These are phyloP conservation scores for Xiphophorus birchmanni DNA, from an alignment of 2,797 vertebrate species.

Conservation along the genomic window DNA sequence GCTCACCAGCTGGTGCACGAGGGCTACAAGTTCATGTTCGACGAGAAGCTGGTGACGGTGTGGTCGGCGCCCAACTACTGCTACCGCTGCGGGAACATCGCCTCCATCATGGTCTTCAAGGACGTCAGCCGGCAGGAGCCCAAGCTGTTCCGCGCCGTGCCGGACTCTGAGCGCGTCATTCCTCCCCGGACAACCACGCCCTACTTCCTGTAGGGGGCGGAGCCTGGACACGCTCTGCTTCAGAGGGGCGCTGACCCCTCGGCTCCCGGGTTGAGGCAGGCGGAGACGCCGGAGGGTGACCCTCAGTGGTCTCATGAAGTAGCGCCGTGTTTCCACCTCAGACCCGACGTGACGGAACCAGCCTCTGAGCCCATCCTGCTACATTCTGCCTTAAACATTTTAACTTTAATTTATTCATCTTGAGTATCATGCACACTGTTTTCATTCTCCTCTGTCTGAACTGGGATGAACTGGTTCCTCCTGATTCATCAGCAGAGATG, in stretches of 20 bases:
- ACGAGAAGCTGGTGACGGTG: slow-evolving; percentile 96
- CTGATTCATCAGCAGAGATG: background rate
- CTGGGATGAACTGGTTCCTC: background rate
- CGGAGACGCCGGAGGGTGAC: background rate
- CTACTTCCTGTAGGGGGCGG: slow-evolving; percentile 70
- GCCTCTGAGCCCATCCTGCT: background rate
- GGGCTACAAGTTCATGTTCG: slow-evolving; percentile 99
- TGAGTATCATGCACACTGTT: background rate
- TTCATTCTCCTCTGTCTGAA: background rate
- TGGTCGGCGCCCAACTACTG: slow-evolving; percentile 99
- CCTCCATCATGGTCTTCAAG: slow-evolving; percentile 99
- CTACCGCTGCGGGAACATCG: slow-evolving; percentile 98
- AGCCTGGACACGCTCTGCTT: background rate
- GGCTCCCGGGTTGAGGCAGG: background rate
- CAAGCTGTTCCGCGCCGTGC: slow-evolving; percentile 95
- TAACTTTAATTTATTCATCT: slow-evolving; percentile 2
- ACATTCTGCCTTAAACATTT: slow-evolving; percentile 5
- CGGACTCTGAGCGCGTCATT: slow-evolving; percentile 95
- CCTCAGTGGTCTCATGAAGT: too few relatives aligned
- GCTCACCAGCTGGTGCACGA: slow-evolving; percentile 97
- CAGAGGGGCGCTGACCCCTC: background rate
- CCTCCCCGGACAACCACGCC: slow-evolving; percentile 77
- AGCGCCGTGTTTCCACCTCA: too few relatives aligned
- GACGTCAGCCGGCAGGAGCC: slow-evolving; percentile 95
- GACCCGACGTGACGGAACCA: too few relatives aligned